A percentile compares a stretch with the other conserved stretches of the same genome.
Evolutionary conservation across 37 sponge, comb jelly and placozoan species (phyloP).

Genomic region (Oscarella lobularis): DNA sequence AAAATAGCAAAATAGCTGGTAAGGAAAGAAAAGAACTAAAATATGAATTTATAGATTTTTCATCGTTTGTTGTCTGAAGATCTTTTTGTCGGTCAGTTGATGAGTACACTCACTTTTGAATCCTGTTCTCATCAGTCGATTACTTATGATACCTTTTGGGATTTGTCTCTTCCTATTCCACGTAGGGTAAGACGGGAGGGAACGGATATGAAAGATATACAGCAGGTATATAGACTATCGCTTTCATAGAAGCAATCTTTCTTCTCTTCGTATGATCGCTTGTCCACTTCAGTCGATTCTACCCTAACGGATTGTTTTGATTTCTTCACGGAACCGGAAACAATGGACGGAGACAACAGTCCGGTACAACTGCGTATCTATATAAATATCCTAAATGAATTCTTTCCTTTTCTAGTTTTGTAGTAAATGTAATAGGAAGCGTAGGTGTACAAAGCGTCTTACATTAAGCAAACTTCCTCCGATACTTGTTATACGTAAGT

Average conservation of each 20-base stretch:
- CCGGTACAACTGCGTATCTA: too few relatives aligned
- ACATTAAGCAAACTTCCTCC: too few relatives aligned
- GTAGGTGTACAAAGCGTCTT: too few relatives aligned
- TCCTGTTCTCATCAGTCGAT: background rate
- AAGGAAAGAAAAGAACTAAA: too few relatives aligned
- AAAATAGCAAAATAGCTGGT: background rate
- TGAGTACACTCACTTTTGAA: background rate
- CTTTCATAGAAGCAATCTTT: background rate
- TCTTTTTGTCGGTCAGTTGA: background rate
- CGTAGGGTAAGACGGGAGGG: background rate
- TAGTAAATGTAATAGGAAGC: too few relatives aligned
- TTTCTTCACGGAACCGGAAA: background rate
- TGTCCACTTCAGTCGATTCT: constrained; percentile 5
- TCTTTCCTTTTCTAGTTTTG: too few relatives aligned
- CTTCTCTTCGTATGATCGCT: background rate
- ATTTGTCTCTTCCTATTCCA: background rate
- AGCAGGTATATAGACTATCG: too few relatives aligned
- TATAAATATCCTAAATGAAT: too few relatives aligned
- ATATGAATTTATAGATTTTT: too few relatives aligned
- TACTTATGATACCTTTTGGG: background rate
- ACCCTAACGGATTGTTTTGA: constrained; percentile 42
- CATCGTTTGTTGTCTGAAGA: background rate
- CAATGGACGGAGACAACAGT: background rate
- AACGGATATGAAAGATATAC: too few relatives aligned
- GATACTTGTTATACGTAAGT: too few relatives aligned